Conservation (phyloP, 2,113 vertebrate species). For the Laticauda laticaudata region DNA sequence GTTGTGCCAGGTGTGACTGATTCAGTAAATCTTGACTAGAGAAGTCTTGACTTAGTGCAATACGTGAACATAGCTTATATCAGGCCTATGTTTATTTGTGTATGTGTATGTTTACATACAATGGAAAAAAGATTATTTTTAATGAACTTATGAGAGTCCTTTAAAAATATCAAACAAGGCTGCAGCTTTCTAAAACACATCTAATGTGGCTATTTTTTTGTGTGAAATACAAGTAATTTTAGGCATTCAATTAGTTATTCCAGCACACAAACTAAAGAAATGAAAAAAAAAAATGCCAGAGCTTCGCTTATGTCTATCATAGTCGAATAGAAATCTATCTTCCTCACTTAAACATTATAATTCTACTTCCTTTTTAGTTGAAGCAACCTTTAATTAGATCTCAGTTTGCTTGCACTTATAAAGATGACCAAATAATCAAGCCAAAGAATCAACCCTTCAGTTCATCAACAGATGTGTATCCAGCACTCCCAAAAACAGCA, state of each 20-base stretch:
- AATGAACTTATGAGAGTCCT: neutral
- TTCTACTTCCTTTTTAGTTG: conserved; percentile 66
- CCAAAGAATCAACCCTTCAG: conserved; percentile 48
- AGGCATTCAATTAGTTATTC: neutral
- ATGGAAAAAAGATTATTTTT: rapidly evolving
- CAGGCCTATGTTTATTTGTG: neutral
- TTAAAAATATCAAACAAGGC: neutral
- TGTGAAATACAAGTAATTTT: neutral
- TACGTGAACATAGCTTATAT: neutral
- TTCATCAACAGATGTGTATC: conserved; percentile 61
- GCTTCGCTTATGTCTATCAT: neutral
- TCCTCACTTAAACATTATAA: neutral
- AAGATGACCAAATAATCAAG: conserved; percentile 63
- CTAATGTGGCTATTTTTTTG: neutral
- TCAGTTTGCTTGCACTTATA: conserved; percentile 95
- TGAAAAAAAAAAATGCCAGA: neutral
- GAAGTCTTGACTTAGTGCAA: neutral
- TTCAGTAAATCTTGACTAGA: neutral
- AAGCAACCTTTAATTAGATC: conserved; percentile 78
- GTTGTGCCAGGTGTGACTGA: neutral
- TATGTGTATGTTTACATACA: neutral
- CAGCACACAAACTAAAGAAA: neutral
- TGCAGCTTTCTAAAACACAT: neutral
- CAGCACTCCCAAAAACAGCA: conserved; percentile 57
- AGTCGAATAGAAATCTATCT: conserved; percentile 1